Conservation (phyloP, 2,888 invertebrate species). For the Teinopalpus imperialis region DNA sequence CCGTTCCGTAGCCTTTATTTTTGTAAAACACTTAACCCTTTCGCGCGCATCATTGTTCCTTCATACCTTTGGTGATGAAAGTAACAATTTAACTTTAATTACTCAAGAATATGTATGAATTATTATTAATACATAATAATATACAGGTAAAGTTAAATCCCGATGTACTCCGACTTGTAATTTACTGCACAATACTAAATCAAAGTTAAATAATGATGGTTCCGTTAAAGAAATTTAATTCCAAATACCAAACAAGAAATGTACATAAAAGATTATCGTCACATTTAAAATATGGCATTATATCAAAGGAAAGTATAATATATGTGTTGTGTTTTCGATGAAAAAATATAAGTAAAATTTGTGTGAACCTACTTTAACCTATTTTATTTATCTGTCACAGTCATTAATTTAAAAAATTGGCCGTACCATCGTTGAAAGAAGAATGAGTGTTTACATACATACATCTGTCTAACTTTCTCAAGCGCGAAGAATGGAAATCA, state of each 20-base stretch:
- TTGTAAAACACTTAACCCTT: constrained; percentile 76
- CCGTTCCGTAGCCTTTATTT: constrained; percentile 79
- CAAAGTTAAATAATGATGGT: too few species aligned
- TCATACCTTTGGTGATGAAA: constrained; percentile 39
- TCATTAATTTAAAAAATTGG: constrained; percentile 26
- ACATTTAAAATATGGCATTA: too few species aligned
- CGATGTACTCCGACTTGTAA: too few species aligned
- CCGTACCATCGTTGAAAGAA: constrained; percentile 21
- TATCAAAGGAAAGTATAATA: too few species aligned
- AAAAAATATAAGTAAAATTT: too few species aligned
- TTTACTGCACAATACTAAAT: too few species aligned
- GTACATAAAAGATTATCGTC: too few species aligned
- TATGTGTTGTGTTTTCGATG: too few species aligned
- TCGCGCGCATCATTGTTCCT: constrained; percentile 71
- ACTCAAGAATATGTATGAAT: constrained; percentile 24
- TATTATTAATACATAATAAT: not conserved
- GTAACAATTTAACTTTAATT: constrained; percentile 31
- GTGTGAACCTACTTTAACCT: not conserved
- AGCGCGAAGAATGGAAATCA: constrained; percentile 27
- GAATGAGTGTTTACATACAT: constrained; percentile 24
- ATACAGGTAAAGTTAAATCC: too few species aligned
- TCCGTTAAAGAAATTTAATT: too few species aligned
- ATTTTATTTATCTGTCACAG: constrained; percentile 22
- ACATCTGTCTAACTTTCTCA: constrained; percentile 27
- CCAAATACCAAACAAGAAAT: too few species aligned